Evolutionary conservation across 53 echinoderm and acorn worm species (phyloP).

Genomic region (Luidia sarsii): DNA sequence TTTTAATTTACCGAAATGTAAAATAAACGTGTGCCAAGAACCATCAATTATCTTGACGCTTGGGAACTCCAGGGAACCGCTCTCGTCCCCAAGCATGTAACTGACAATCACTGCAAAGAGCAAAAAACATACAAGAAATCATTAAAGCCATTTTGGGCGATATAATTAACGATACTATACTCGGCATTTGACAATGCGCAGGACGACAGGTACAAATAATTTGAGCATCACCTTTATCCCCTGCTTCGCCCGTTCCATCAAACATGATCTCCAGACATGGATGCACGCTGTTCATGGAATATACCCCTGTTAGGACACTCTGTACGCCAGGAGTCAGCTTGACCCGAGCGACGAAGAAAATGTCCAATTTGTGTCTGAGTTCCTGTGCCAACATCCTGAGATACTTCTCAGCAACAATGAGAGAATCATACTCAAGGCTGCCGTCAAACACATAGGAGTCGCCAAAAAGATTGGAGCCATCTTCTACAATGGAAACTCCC

Average conservation of each 20-base stretch:
- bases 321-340: slow-evolving; percentile 24
- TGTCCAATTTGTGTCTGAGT: slow-evolving; percentile 22
- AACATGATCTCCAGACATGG: slow-evolving; percentile 37
- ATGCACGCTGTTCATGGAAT: slow-evolving; percentile 28
- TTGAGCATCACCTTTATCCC: slow-evolving; percentile 42
- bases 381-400: slow-evolving; percentile 44
- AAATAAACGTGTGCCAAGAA: slow-evolving; percentile 75
- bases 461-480: slow-evolving; percentile 20
- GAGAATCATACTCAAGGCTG: slow-evolving; percentile 1
- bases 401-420: slow-evolving; percentile 22
- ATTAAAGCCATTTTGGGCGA: too few species aligned
- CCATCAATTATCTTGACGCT: slow-evolving; percentile 76
- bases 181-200: too few species aligned
- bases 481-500: slow-evolving; percentile 15
- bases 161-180: too few species aligned
- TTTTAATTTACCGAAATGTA: slow-evolving; percentile 64
- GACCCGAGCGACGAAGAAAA: slow-evolving; percentile 48
- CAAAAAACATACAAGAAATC: too few species aligned
- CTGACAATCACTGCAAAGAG: slow-evolving; percentile 65
- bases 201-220: too few species aligned
- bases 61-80: slow-evolving; percentile 47
- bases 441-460: slow-evolving; percentile 37
- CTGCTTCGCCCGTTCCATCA: slow-evolving; percentile 7
- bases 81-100: slow-evolving; percentile 51
- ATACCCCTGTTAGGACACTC: slow-evolving; percentile 45